Base-by-base conservation (phyloP, 2,888 invertebrate species). In the Patella depressa region DNA sequence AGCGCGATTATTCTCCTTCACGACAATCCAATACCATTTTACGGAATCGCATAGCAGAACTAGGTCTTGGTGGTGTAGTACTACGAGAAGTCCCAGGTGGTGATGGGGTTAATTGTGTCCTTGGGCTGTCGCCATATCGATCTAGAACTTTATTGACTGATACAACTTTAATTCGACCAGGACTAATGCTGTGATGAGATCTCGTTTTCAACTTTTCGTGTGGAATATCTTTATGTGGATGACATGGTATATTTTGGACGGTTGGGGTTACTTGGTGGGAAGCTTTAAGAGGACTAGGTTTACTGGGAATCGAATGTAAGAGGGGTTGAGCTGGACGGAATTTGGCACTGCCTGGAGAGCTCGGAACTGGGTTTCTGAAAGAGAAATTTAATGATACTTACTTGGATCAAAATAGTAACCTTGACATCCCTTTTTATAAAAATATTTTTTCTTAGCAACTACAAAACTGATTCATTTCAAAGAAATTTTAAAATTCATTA, bases 21-120 rank as follows among this genome's bases (percentile, higher is more conserved):
- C 86, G 78, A 73, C 82, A 84, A 12, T 84, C 78, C 74, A 83
- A 77, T 1, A 89, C 87, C 89, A 89, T 88, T 76, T 79, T 83
- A 73, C 89, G 81, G 79, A 89, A 89, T 57, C 86, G 80, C 45
- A 83, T 82, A 15, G 88, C 88, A 29, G 88, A 87, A 57, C 82
- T 83, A 45, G 85, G 87, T 71, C 88, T 78, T 53, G 57, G 70
- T 1, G 83, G 80, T 34, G 79, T 77, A 29, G 80, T 76, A 45
- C 83, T 80, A 72, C 74, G 80, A 19, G 71, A 77, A 5, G 82
- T 81, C 9, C 82, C 73, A 17, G 85, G 83, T 53, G 83, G 83
- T 45, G 80, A 79, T 4, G 85, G 83, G 15, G 80, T 73, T 17
- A 81, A 69, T 59, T 74, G 73, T 59, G 77, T 73, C 70, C 78